Base-by-base conservation (phyloP, 2,888 invertebrate species). In the Pollenia labialis region DNA sequence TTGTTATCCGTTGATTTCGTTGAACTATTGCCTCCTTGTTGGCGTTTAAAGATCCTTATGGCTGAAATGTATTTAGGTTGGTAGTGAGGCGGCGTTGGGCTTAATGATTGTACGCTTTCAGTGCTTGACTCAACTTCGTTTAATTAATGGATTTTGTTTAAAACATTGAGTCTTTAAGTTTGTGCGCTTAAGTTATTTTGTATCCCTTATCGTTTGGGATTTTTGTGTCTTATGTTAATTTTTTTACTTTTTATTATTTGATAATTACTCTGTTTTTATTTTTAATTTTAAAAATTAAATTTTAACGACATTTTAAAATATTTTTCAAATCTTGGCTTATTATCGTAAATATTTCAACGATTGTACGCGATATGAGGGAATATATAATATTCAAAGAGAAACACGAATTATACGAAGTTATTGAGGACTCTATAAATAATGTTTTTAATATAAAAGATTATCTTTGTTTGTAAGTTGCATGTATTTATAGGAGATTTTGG, bases 371-470 rank as follows among this genome's bases (percentile, higher is more conserved):
- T 87, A 87, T 81, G 77, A 48, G 77, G 64, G 84, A 87, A 84
- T 87, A 85, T 87, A 85, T 87, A 85, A 85, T 87, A 87, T 87
- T 87, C 87, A 87, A 74, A 80, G 74, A 75, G 52, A 69, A 74
- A 69, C 60, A 60, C 54, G 74, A 74, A 14, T 74, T 4, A 60
- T 75, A 74, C 54, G 84, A 80, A 68, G 79, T 54, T 79, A 68
- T 74, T 69, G 84, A 62, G 68, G 68, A 74, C 40, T 79, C 74
- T 85, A 42, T 18, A 77, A 50, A 76, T 54, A 10, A 16, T 42
- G 9, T 42, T 58, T 74, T 48, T 23, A 40, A 12, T 64, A 40
- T 52, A 48, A 68, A 50, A 79, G 18, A 80, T 62, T 62, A 62
- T 80, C 56, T 58, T 52, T 18, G 3, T 32, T 8, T 68, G n/a